phyloP scores from a whole-genome alignment of 1,140 invertebrate species.

The Rhynchophorus ferrugineus region DNA sequence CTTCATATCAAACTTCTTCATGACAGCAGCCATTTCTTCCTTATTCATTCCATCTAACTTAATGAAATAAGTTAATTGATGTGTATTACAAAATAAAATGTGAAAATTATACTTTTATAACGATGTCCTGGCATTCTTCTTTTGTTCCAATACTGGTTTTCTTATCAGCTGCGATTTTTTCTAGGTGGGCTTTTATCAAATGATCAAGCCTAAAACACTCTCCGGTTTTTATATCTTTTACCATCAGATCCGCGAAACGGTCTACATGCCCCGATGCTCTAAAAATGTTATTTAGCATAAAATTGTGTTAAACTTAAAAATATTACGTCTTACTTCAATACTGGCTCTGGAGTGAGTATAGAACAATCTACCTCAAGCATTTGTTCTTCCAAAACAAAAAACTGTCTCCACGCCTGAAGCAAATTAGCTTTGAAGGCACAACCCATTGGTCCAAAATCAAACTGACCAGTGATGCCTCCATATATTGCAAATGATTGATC shows the following conservation, averaged over 20 bases:
- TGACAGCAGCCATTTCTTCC: conserved; percentile 76
- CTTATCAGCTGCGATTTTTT: conserved; percentile 83
- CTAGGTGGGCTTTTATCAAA: conserved; percentile 93
- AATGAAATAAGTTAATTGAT: conserved; percentile 23
- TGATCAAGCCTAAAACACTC: conserved; percentile 97
- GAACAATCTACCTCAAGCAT: conserved; percentile 99
- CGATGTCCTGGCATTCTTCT: conserved; percentile 70
- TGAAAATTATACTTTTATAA: conserved; percentile 60
- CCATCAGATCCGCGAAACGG: conserved; percentile 98
- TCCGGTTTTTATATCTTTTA: conserved; percentile 91
- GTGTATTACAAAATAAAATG: conserved; percentile 1
- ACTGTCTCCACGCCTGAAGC: conserved; percentile 87
- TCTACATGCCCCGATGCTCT: conserved; percentile 97
- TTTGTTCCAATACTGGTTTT: conserved; percentile 65
- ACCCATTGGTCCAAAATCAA: conserved; percentile 99
- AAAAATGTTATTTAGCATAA: conserved; percentile 26
- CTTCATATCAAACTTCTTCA: conserved; percentile 87
- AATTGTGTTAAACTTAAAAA: conserved; percentile 2
- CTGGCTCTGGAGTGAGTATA: conserved; percentile 92
- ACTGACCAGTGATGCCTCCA: conserved; percentile 88
- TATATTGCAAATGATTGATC: conserved; percentile 99
- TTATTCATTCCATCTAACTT: conserved; percentile 80
- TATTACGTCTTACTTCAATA: conserved; percentile 64
- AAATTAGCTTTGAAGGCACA: conserved; percentile 97
- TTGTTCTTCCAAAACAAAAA: conserved; percentile 95